Base-by-base conservation (phyloP, 1,140 invertebrate genomes). In the Maniola jurtina region DNA sequence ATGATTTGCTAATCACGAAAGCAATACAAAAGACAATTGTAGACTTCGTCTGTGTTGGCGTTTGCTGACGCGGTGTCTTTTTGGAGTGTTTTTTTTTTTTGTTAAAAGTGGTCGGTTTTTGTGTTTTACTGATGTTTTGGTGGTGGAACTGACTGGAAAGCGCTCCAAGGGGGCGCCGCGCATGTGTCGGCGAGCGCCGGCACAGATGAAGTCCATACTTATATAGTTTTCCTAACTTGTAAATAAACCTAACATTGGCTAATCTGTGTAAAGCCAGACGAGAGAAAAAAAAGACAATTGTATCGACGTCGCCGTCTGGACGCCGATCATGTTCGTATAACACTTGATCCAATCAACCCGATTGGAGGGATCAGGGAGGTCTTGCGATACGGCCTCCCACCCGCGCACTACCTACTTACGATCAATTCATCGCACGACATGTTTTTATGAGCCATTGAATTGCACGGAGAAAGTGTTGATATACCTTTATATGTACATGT, bases 291-390 rank as follows among this genome's bases (percentile, higher is more conserved):
- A 83, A 80, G 76, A 74, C 75, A 84, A 89, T 86, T 55, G 0
- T 34, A 11, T 11, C 80, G 67, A 64, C 71, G 86, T 80, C 87
- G 84, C 84, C 85, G 86, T 86, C 84, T 88, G 81, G 85, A 83
- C 85, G 83, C 65, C 75, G 64, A 76, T 84, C 76, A 78, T 83
- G 79, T 69, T 86, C 84, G 80, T 84, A 88, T 88, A 88, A 85
- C 73, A 87, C 79, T 89, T 86, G 85, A 88, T 86, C 84, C 84
- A 86, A 89, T 89, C 85, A 87, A 84, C 68, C 80, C 77, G 80
- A 83, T 81, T 82, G 74, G 75, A 80, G 76, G 80, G 84, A 82
- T 84, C 82, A 80, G 66, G 61, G 67, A 78, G 83, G 83, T 83
- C 81, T 83, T 76, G 77, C 76, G 71, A 80, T 79, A 71, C 73